Evolutionary conservation across 2,797 vertebrate species (phyloP).

Genomic region (Danionella dracula): DNA sequence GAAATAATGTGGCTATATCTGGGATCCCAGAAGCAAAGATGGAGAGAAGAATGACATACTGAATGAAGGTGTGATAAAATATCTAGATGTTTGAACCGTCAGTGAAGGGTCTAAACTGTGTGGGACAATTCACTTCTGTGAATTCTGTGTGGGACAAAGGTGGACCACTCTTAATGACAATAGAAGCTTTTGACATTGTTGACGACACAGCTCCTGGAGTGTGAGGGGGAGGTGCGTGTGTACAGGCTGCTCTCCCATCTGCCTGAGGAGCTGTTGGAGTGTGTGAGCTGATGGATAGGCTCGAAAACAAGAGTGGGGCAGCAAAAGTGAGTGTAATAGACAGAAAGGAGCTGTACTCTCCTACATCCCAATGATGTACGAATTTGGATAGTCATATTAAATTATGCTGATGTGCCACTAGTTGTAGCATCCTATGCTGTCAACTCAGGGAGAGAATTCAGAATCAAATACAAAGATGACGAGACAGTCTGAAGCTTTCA

Average conservation of each 20-base stretch:
- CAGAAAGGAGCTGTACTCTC: too few species aligned
- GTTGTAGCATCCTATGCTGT: too few species aligned
- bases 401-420: too few species aligned
- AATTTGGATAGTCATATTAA: too few species aligned
- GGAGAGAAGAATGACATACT: neutral
- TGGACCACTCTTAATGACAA: conserved; percentile 64
- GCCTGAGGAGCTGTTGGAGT: conserved; percentile 48
- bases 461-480: too few species aligned
- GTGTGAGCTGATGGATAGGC: neutral
- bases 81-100: conserved; percentile 35
- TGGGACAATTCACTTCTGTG: too few species aligned
- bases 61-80: conserved; percentile 31
- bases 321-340: conserved; percentile 8
- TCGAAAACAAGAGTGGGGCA: conserved; percentile 2
- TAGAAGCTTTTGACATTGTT: conserved; percentile 61
- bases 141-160: conserved; percentile 64
- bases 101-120: conserved; percentile 56
- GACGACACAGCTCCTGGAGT: conserved; percentile 35
- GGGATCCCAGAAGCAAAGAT: neutral
- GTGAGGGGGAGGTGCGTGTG: conserved; percentile 29
- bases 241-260: conserved; percentile 61
- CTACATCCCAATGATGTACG: too few species aligned
- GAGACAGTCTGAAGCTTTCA: too few species aligned
- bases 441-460: too few species aligned
- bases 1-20: neutral